Evolutionary conservation across 2,797 vertebrate genomes (phyloP).

Genomic region (Limnodromus scolopaceus): DNA sequence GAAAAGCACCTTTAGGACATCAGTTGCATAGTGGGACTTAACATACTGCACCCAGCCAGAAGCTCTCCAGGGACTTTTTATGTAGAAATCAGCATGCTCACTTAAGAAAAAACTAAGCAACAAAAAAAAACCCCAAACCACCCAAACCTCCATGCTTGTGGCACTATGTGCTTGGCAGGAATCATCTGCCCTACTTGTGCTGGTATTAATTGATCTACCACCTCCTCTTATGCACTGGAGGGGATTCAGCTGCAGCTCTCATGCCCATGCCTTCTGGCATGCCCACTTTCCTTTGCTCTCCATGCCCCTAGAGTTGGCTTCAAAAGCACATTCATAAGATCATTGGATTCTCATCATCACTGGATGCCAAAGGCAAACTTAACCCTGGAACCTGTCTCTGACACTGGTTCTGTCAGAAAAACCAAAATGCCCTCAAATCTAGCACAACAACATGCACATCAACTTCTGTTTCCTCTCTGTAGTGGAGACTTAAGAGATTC

Average conservation of each 20-base stretch:
- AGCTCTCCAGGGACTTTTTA: background rate
- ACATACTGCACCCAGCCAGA: background rate
- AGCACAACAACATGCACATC: background rate
- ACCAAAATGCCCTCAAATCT: background rate
- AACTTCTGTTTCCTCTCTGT: background rate
- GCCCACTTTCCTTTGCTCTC: background rate
- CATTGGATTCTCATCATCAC: background rate
- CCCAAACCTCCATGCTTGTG: background rate
- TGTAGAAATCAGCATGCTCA: background rate
- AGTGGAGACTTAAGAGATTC: background rate
- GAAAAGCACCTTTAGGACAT: slow-evolving; percentile 4
- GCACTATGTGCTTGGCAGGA: background rate
- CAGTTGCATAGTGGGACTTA: background rate
- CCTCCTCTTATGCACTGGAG: background rate
- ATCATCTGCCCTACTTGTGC: background rate
- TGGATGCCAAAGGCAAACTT: background rate
- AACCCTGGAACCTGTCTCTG: background rate
- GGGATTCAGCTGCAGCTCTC: background rate
- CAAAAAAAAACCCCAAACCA: background rate
- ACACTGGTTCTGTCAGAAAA: background rate
- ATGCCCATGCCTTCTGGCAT: background rate
- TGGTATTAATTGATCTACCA: background rate
- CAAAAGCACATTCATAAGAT: slow-evolving; percentile 9
- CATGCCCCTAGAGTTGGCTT: background rate
- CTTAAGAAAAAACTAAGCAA: background rate